Evolutionary conservation across 2,888 invertebrate genomes (phyloP).

Genomic region (Stenodema calcarata): DNA sequence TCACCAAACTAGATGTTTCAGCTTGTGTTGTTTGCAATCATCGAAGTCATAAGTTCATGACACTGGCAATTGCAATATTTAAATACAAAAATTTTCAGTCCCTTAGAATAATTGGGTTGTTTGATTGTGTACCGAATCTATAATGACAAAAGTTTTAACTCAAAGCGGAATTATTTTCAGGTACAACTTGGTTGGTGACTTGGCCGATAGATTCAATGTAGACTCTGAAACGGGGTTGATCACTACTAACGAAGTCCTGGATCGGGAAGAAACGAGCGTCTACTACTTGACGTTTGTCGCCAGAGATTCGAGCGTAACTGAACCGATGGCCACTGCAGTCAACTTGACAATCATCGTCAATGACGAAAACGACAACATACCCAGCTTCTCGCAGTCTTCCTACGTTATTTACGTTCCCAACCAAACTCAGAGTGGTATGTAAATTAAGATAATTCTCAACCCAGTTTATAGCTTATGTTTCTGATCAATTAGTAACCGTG

Average conservation of each 20-base stretch:
- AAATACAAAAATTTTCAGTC: too few relatives aligned
- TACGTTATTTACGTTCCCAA: conserved; percentile 85
- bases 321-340: conserved; percentile 81
- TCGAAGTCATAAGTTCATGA: too few relatives aligned
- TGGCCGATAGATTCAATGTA: conserved; percentile 80
- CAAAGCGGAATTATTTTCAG: conserved; percentile 59
- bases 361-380: conserved; percentile 87
- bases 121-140: too few relatives aligned
- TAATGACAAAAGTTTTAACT: too few relatives aligned
- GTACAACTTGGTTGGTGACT: conserved; percentile 82
- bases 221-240: conserved; percentile 81
- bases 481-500: too few relatives aligned
- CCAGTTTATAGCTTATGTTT: too few relatives aligned
- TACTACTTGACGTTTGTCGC: conserved; percentile 87
- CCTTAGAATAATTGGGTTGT: too few relatives aligned
- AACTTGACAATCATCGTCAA: conserved; percentile 79
- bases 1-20: too few relatives aligned
- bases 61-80: too few relatives aligned
- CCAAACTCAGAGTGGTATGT: conserved; percentile 71
- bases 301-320: conserved; percentile 86
- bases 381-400: conserved; percentile 74
- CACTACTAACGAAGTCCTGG: conserved; percentile 73
- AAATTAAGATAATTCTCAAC: not conserved
- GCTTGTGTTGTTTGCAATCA: too few relatives aligned
- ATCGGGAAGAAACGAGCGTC: conserved; percentile 77